phyloP scores from a whole-genome alignment of 2,888 invertebrate species.

The Aromia moschata region DNA sequence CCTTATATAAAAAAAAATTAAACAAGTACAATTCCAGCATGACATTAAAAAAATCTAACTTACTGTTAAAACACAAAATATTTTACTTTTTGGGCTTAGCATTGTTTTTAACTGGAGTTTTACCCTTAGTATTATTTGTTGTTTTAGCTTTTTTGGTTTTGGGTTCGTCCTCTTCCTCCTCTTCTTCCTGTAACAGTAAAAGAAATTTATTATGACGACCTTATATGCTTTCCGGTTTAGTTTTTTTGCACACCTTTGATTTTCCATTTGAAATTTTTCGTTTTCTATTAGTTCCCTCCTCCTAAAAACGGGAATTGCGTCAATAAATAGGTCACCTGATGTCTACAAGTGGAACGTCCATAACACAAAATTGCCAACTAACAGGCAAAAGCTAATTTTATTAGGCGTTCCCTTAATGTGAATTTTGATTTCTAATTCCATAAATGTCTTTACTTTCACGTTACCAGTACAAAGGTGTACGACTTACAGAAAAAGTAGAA shows the following conservation, averaged over 20 bases:
- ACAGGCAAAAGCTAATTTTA: no score
- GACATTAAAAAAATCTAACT: conserved; percentile 35
- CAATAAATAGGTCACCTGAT: conserved; percentile 25
- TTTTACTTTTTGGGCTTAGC: conserved; percentile 75
- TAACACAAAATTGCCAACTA: no score
- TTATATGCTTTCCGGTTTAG: conserved; percentile 4
- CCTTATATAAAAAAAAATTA: conserved; percentile 22
- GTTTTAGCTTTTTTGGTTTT: conserved; percentile 80
- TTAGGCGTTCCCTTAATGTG: neutral
- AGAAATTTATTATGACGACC: conserved; percentile 22
- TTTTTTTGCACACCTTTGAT: conserved; percentile 53
- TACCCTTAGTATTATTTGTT: conserved; percentile 78
- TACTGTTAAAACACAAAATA: conserved; percentile 24
- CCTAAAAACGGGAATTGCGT: conserved; percentile 44
- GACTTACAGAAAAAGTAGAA: no score
- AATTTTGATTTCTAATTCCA: neutral
- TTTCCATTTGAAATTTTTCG: conserved; percentile 55
- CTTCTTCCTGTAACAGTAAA: conserved; percentile 66
- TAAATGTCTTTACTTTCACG: neutral
- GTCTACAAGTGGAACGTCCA: neutral
- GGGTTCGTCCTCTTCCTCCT: conserved; percentile 80
- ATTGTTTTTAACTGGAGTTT: conserved; percentile 68
- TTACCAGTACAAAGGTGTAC: neutral
- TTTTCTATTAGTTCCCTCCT: conserved; percentile 49
- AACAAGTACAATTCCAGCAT: conserved; percentile 25